These are phyloP conservation scores for Boulengeromyrus knoepffleri DNA, from an alignment of 2,113 vertebrate species.

Conservation along the genomic window DNA sequence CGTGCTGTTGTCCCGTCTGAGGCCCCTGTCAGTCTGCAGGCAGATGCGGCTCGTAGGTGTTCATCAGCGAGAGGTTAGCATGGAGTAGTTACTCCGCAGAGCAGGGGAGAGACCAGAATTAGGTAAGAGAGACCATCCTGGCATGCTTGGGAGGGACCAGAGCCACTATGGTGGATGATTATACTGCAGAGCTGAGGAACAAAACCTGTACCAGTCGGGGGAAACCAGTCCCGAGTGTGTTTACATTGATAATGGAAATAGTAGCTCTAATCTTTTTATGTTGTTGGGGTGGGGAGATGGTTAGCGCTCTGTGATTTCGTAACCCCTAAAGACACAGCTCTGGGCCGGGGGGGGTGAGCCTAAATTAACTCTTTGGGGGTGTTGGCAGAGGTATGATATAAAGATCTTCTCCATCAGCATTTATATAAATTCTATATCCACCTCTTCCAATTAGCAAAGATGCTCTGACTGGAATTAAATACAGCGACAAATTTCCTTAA, in stretches of 20 bases:
- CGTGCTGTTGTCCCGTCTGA: neutral
- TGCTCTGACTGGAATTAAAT: constrained; percentile 22
- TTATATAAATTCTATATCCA: constrained; percentile 15
- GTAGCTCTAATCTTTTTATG: neutral
- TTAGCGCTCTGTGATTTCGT: neutral
- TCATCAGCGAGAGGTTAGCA: neutral
- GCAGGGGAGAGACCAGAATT: neutral
- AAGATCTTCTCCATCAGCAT: constrained; percentile 19
- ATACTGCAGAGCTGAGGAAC: neutral
- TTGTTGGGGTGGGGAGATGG: neutral
- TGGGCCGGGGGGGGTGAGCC: neutral
- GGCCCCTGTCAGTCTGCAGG: neutral
- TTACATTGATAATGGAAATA: neutral
- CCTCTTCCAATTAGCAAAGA: constrained; percentile 37
- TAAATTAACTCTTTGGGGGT: neutral
- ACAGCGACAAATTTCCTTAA: constrained; percentile 25
- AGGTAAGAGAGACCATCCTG: neutral
- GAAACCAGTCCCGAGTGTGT: neutral
- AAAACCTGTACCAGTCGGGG: neutral
- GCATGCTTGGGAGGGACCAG: no score
- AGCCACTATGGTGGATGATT: neutral
- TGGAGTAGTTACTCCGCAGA: neutral
- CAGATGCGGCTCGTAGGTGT: neutral
- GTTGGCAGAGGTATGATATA: neutral
- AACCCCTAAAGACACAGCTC: neutral